Evolutionary conservation across 1,140 invertebrate species (phyloP), one percentile per base, ranked within the genome.

Genomic region (Prorops nasuta): DNA sequence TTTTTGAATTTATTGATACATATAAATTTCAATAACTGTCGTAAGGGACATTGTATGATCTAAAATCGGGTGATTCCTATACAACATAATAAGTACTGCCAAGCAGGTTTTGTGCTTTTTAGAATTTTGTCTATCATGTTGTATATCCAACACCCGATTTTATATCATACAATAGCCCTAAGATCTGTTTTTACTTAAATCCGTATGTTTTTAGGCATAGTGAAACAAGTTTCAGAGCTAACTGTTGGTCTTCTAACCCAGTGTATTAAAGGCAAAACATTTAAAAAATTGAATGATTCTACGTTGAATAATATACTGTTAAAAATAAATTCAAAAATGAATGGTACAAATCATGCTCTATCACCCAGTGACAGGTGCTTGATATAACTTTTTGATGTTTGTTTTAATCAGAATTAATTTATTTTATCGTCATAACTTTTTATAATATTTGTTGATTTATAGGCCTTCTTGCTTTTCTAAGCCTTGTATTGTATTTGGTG

Each of bases 291-390:
- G 49, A 80, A 73, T 53, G 18, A 49, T 7, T 65, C 79, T 3
- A 79, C 82, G 0, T 64, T 81, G n/a, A 59, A 69, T 0, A 96
- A 96, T 66, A 86, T 96, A 52, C 67, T 94, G 12, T 67, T 92
- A 1, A 96, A 96, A 79, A 83, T 96, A 0, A 89, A 90, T 69
- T 85, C 89, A 0, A 95, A 96, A 71, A 61, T 95, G 22, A 90
- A 91, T 72, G 91, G 91, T 0, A 76, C 85, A 0, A 96, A 95
- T 78, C 89, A 93, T 64, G 74, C 65, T 12, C 59, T 92, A 12
- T 0, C 31, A 69, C 2, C 69, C 71, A 7, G 0, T 1, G 7
- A 4, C 9, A 48, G 35, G 56, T 66, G 46, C 32, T 22, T 50
- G n/a, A n/a, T 38, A 24, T 40, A 6, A 6, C 14, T 2, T 22